Evolutionary conservation across 2,888 invertebrate genomes (phyloP).

Genomic region (Piscicola geometra): DNA sequence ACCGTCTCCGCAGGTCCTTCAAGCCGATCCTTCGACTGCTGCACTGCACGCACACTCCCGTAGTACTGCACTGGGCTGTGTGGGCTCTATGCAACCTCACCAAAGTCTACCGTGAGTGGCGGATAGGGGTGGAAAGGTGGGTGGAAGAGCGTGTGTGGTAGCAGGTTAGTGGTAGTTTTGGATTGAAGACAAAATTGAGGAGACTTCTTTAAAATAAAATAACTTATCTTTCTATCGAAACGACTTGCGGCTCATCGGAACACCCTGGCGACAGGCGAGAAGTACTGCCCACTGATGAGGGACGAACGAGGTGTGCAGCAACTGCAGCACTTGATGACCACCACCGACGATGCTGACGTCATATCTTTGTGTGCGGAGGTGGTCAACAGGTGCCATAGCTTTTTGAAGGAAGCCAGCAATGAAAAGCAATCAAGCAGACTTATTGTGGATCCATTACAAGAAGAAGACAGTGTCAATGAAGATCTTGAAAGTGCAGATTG

Average conservation of each 20-base stretch:
- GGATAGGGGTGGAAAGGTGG: neutral
- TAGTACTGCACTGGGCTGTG: constrained; percentile 91
- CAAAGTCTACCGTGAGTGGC: constrained; percentile 78
- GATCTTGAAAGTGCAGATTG: too few species aligned
- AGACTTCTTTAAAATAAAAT: neutral
- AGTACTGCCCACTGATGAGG: constrained; percentile 83
- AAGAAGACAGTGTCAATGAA: too few species aligned
- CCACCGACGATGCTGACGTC: constrained; percentile 45
- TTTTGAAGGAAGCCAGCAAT: too few species aligned
- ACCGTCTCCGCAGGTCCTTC: constrained; percentile 66
- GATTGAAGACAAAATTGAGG: neutral
- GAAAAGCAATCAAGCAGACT: too few species aligned
- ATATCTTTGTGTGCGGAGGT: constrained; percentile 44
- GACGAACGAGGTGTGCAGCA: constrained; percentile 77
- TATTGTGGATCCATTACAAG: too few species aligned
- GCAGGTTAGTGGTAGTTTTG: neutral
- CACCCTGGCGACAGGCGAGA: constrained; percentile 67
- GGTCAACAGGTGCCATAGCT: constrained; percentile 34
- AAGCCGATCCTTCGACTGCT: constrained; percentile 84
- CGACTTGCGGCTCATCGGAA: too few species aligned
- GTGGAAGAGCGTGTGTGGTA: neutral
- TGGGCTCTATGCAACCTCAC: constrained; percentile 97
- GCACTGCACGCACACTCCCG: constrained; percentile 70
- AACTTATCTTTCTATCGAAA: too few species aligned
- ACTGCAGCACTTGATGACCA: constrained; percentile 60